These are phyloP conservation scores for Elaeidobius kamerunicus DNA, from an alignment of 2,888 invertebrate species.

Conservation along the genomic window DNA sequence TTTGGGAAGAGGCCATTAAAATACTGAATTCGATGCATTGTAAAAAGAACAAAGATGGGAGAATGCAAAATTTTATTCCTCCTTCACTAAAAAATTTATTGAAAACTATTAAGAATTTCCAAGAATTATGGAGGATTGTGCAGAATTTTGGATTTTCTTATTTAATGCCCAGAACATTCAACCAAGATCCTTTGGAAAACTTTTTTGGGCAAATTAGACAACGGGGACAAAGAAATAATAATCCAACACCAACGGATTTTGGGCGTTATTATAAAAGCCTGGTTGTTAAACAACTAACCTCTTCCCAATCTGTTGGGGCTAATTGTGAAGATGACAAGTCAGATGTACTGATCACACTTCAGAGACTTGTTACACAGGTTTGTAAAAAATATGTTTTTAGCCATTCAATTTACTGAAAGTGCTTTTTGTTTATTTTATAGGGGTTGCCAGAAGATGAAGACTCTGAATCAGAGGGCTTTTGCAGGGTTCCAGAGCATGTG, in stretches of 20 bases:
- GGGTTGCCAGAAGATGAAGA: background rate
- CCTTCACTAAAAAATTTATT: conserved; percentile 19
- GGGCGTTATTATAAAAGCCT: conserved; percentile 11
- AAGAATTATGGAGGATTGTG: background rate
- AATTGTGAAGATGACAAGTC: conserved; percentile 13
- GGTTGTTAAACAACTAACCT: conserved; percentile 19
- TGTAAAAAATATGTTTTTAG: background rate
- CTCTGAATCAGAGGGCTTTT: background rate
- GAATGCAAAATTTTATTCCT: background rate
- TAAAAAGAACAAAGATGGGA: background rate
- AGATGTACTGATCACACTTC: background rate
- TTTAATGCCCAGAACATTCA: conserved; percentile 20
- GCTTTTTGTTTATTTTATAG: background rate
- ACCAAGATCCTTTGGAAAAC: conserved; percentile 24
- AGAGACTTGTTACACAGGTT: conserved; percentile 1
- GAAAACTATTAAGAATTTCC: conserved; percentile 18
- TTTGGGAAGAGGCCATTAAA: conserved; percentile 17
- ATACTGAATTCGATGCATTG: conserved; percentile 3
- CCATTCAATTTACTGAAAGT: background rate
- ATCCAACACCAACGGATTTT: conserved; percentile 13
- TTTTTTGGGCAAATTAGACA: conserved; percentile 24
- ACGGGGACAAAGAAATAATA: conserved; percentile 15
- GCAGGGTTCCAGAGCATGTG: background rate
- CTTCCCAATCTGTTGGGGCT: conserved; percentile 12
- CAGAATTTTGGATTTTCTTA: conserved; percentile 2